Conservation (phyloP, 1,140 invertebrate genomes). For the Drosophila subobscura region DNA sequence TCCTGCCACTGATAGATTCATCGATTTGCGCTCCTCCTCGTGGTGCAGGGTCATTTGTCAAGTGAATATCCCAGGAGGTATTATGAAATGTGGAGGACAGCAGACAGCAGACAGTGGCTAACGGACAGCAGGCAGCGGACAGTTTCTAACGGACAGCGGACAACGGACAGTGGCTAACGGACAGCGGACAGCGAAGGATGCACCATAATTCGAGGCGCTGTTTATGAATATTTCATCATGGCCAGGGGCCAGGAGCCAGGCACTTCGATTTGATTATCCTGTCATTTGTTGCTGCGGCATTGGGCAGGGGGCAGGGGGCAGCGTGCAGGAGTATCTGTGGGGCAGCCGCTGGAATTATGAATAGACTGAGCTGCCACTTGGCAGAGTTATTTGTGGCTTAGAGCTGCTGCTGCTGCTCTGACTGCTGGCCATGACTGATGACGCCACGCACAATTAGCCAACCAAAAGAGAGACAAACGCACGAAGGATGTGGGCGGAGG, state of each 20-base stretch:
- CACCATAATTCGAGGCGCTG: neutral
- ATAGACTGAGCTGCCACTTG: too few species aligned
- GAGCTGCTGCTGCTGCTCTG: too few species aligned
- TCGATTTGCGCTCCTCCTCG: conserved; percentile 41
- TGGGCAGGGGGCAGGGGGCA: neutral
- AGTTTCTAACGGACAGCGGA: too few species aligned
- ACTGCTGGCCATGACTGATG: neutral
- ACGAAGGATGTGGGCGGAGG: neutral
- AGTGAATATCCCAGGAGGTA: neutral
- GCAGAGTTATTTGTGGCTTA: too few species aligned
- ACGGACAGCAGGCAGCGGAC: too few species aligned
- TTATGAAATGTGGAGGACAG: neutral
- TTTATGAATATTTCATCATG: conserved; percentile 43
- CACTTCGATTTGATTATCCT: conserved; percentile 11
- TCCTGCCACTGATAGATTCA: conserved; percentile 48
- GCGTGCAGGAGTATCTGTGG: too few species aligned
- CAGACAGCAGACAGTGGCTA: too few species aligned
- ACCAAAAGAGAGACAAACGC: neutral
- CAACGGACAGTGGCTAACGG: too few species aligned
- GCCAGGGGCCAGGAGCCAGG: neutral
- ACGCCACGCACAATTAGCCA: conserved; percentile 26
- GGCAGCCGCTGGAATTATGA: too few species aligned
- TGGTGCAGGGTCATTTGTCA: conserved; percentile 13
- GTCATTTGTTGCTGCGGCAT: neutral
- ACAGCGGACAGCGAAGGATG: too few species aligned